Evolutionary conservation across 2,888 invertebrate species (phyloP).

Genomic region (Pasiphila rectangulata): DNA sequence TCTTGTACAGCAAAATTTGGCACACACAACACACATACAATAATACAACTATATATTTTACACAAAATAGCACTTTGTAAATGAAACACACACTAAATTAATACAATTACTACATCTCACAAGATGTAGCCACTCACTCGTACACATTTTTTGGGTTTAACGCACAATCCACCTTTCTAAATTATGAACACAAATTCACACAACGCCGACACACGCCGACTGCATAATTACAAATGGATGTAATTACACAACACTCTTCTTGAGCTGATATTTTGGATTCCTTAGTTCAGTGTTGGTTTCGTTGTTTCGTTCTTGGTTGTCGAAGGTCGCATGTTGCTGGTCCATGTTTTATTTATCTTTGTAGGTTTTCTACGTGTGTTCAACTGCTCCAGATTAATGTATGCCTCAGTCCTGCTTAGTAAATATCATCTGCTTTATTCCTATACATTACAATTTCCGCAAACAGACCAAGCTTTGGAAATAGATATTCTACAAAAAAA

Average conservation of each 20-base stretch:
- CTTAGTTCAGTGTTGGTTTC: conserved; percentile 13
- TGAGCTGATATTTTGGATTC: too few relatives aligned
- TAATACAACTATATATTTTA: conserved; percentile 4
- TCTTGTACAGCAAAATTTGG: conserved; percentile 16
- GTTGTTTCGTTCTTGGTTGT: conserved; percentile 40
- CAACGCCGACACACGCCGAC: too few relatives aligned
- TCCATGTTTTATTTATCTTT: conserved; percentile 40
- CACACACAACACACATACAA: conserved; percentile 10
- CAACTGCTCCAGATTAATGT: neutral
- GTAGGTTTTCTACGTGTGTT: conserved; percentile 16
- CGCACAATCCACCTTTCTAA: neutral
- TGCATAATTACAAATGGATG: too few relatives aligned
- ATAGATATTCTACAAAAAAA: neutral
- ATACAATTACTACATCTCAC: neutral
- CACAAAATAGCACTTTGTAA: conserved; percentile 2
- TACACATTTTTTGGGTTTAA: conserved; percentile 28
- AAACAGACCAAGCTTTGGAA: conserved; percentile 17
- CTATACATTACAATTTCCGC: conserved; percentile 1
- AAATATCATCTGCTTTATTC: conserved; percentile 1
- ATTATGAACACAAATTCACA: neutral
- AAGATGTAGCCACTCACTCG: conserved; percentile 13
- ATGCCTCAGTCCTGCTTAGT: conserved; percentile 7
- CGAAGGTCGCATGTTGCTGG: conserved; percentile 65
- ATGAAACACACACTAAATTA: conserved; percentile 8
- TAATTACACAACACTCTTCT: too few relatives aligned